Percentiles rank a stretch among this genome's conserved stretches.
phyloP scores from a whole-genome alignment of 2,113 vertebrate species.

The Herpetotheres cachinnans region DNA sequence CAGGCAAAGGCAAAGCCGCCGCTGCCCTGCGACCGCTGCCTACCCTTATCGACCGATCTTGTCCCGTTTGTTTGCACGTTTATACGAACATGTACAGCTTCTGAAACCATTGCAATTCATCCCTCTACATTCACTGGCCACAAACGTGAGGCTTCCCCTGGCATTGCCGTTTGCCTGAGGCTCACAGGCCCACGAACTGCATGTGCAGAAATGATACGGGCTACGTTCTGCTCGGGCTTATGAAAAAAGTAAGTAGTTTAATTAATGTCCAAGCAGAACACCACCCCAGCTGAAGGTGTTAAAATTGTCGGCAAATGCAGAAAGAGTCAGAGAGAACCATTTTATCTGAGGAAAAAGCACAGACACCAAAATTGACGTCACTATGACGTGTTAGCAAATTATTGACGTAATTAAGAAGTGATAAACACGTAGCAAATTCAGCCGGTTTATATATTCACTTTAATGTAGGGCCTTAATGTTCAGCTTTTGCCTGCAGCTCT shows the following conservation, averaged over 20 bases:
- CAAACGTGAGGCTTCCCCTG: neutral
- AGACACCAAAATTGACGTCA: neutral
- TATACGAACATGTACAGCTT: neutral
- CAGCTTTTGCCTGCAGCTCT: neutral
- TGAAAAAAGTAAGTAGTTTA: neutral
- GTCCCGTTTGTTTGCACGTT: neutral
- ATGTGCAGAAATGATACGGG: neutral
- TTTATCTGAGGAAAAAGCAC: neutral
- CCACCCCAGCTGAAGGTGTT: neutral
- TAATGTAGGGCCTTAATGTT: neutral
- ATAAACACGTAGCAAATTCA: neutral
- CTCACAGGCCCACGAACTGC: neutral
- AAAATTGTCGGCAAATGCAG: neutral
- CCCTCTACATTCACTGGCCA: neutral
- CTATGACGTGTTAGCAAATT: neutral
- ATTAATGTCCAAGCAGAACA: neutral
- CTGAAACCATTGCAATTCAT: neutral
- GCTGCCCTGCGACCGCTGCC: neutral
- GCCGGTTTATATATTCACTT: neutral
- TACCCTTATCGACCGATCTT: neutral
- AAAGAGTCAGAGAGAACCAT: neutral
- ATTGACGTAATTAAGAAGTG: neutral
- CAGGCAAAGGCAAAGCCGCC: neutral
- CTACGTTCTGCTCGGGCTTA: neutral
- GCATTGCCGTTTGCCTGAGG: neutral